phyloP scores from a whole-genome alignment of 2,888 invertebrate genomes.

The Nomada fabriciana region DNA sequence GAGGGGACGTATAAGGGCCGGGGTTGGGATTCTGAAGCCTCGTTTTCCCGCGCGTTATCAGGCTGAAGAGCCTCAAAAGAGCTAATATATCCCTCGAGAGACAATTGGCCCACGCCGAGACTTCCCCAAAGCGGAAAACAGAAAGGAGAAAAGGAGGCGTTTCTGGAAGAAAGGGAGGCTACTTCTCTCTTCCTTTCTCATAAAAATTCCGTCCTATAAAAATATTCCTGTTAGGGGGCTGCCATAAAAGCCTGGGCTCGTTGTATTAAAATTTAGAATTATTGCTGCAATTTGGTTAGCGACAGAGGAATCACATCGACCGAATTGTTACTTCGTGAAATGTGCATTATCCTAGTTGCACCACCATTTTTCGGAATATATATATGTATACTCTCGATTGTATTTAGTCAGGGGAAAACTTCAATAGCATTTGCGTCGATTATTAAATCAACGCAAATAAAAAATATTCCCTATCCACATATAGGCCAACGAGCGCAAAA shows the following conservation, averaged over 20 bases:
- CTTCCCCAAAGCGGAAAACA: slow-evolving; percentile 14
- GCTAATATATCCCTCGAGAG: slow-evolving; percentile 76
- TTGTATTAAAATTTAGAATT: slow-evolving; percentile 25
- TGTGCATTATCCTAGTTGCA: not conserved
- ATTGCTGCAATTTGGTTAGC: not conserved
- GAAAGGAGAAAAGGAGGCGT: slow-evolving; percentile 16
- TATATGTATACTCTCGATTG: no score
- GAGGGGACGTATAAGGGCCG: slow-evolving; percentile 40
- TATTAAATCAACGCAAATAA: no score
- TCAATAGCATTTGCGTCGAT: no score
- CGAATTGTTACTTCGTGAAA: not conserved
- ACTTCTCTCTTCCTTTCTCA: not conserved
- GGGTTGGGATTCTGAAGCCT: slow-evolving; percentile 37
- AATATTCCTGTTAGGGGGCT: slow-evolving; percentile 12
- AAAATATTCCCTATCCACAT: not conserved
- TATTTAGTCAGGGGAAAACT: no score
- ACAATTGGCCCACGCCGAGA: slow-evolving; percentile 64
- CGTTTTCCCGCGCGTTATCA: slow-evolving; percentile 74
- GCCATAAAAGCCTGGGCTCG: not conserved
- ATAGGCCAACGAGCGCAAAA: not conserved
- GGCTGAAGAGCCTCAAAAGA: slow-evolving; percentile 76
- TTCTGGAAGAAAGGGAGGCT: not conserved
- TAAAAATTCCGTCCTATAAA: slow-evolving; percentile 30
- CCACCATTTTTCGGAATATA: no score
- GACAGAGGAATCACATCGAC: not conserved